Evolutionary conservation across 2,797 vertebrate genomes (phyloP).

Genomic region (Leptoclinus maculatus): DNA sequence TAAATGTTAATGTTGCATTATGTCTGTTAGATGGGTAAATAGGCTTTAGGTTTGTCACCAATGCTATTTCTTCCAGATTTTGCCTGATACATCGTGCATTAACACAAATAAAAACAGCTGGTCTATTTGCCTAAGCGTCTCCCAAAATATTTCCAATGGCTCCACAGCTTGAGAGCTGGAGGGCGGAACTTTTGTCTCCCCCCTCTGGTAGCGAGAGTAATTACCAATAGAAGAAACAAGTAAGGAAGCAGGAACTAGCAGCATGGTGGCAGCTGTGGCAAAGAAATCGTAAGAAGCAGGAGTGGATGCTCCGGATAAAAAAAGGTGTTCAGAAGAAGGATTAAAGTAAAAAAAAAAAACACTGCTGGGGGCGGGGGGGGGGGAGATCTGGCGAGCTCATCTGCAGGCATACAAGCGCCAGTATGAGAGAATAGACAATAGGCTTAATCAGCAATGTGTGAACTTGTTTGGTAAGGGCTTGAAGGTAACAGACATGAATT

Average conservation of each 20-base stretch:
- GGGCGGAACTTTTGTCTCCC: not conserved
- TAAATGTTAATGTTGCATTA: no score
- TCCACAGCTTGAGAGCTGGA: conserved; percentile 19
- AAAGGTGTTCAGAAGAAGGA: not conserved
- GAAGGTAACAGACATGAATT: not conserved
- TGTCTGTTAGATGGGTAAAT: not conserved
- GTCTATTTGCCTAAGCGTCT: conserved; percentile 38
- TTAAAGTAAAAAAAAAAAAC: not conserved
- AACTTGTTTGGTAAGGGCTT: not conserved
- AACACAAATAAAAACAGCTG: conserved; percentile 56
- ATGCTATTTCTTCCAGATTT: not conserved
- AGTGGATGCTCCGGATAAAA: not conserved
- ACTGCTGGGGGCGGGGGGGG: not conserved
- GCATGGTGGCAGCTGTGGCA: not conserved
- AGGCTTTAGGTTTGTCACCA: not conserved
- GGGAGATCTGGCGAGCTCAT: not conserved
- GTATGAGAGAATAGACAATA: not conserved
- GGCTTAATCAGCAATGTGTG: not conserved
- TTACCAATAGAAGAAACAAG: not conserved
- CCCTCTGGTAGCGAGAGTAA: not conserved
- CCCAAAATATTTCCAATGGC: conserved; percentile 12
- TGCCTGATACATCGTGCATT: conserved; percentile 2
- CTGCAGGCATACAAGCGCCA: not conserved
- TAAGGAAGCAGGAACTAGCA: not conserved
- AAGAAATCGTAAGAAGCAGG: not conserved